Base-by-base conservation (phyloP, 2,113 vertebrate genomes). In the Seriola dumerili region DNA sequence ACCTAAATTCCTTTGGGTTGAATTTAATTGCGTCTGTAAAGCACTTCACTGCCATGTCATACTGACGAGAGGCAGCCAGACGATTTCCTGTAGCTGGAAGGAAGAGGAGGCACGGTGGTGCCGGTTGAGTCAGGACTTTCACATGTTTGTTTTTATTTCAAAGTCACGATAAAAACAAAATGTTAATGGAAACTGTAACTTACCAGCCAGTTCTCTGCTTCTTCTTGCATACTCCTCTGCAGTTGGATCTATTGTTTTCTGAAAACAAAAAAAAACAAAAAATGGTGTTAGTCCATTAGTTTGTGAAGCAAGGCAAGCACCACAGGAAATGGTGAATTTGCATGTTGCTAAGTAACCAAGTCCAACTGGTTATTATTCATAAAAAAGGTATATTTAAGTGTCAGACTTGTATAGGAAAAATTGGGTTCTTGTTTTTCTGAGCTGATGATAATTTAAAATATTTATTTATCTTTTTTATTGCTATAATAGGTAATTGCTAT, bases 1-100 rank as follows among this genome's bases (percentile, higher is more conserved):
- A 97, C 97, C 95, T 94, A 86, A 94, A 94, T 69, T 97, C 97
- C 68, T 6, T 83, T 32, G 97, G 97, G 73, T 97, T 97, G 87
- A 95, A 93, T 82, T 94, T 94, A 82, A 97, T 91, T 2, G 97
- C 97, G 0, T 94, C 83, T 0, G 96, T 97, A 81, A 97, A 97
- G 50, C 88, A 95, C 16, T 70, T 79, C 58, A 97, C 92, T 0
- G 97, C 97, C 87, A 94, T 88, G 0, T 83, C 66, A 3, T 94
- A 95, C 16, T 80, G 78, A 46, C 95, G 96, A 0, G 42, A 44
- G 42, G 90, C 87, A 3, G 96, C 96, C 0, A 95, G 90, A 38
- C 89, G 77, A 13, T 96, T 96, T 17, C 96, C 97, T 0, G 77
- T 65, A 62, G 83, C 97, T 97, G 85, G 0, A 14, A 55, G 25